phyloP scores from a whole-genome alignment of 2,797 vertebrate genomes.

The Huso huso region DNA sequence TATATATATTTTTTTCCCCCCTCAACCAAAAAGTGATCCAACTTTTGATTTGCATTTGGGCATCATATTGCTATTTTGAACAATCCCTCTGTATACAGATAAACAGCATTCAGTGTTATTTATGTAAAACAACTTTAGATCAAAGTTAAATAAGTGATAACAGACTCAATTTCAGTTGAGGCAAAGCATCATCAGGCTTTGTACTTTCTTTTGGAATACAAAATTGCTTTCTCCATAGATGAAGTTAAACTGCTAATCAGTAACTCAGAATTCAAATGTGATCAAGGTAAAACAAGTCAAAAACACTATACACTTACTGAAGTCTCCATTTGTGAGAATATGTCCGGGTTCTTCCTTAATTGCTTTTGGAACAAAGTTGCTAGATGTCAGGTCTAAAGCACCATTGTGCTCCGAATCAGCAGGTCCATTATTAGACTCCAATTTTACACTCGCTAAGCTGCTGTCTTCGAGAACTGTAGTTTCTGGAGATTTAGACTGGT shows the following conservation, averaged over 20 bases:
- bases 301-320: constrained; percentile 47
- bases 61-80: too few species aligned
- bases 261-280: not conserved
- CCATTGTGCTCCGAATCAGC: constrained; percentile 66
- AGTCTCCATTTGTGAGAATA: constrained; percentile 65
- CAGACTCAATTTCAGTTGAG: too few species aligned
- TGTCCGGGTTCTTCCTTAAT: constrained; percentile 76
- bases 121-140: too few species aligned
- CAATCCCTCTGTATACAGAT: too few species aligned
- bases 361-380: constrained; percentile 60
- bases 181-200: not conserved
- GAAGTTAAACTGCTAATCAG: not conserved
- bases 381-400: constrained; percentile 81
- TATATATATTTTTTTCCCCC: too few species aligned
- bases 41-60: too few species aligned
- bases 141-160: too few species aligned
- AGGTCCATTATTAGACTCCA: constrained; percentile 49
- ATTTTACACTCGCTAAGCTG: constrained; percentile 32
- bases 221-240: not conserved
- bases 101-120: too few species aligned
- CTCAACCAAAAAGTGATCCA: too few species aligned
- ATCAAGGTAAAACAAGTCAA: not conserved
- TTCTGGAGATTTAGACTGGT: constrained; percentile 66
- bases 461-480: constrained; percentile 50
- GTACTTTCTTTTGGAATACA: too few species aligned